Evolutionary conservation across 2,888 invertebrate species (phyloP), one percentile per base, ranked within the genome.

Genomic region (Peribatodes rhomboidaria): DNA sequence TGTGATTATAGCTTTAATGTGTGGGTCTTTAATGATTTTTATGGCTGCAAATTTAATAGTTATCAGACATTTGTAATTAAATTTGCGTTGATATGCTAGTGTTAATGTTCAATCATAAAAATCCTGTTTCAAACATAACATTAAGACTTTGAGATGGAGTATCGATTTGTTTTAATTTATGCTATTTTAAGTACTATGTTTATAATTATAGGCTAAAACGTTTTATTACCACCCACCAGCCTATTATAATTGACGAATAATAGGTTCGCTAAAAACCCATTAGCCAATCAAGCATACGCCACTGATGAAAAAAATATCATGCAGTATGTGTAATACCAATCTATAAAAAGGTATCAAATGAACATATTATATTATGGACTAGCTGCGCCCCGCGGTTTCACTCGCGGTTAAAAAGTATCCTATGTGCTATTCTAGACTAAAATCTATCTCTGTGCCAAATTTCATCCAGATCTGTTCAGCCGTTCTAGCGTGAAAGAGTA

Each of bases 1-100:
- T 65, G 47, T 65, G 41, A 69, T 65, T 67, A 55, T 27, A 33
- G 55, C 35, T 47, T 53, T 61, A 44, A 55, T 61, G 35, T 65
- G 57, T 59, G 50, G 27, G 37, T 41, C 16, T 27, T 7, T 55
- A 60, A 59, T 27, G n/a, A 35, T 18, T 56, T 64, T 65, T 56
- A 53, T 65, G 8, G 14, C 46, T 33, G 65, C 35, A 41, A 57
- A 50, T 46, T 50, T 55, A 41, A 50, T 59, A 49, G 41, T 53
- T 37, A 54, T 41, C 10, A 53, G 16, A 14, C 27, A 42, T 50
- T 50, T 47, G 58, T 14, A 58, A 54, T 58, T 63, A 53, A 58
- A 53, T 58, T 53, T 54, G 46, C 47, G n/a, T 52, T 37, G 18
- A 49, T 31, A 50, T 35, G 44, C 6, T 11, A 59, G n/a, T 42